phyloP scores from a whole-genome alignment of 2,113 vertebrate genomes.

The Podilymbus podiceps region DNA sequence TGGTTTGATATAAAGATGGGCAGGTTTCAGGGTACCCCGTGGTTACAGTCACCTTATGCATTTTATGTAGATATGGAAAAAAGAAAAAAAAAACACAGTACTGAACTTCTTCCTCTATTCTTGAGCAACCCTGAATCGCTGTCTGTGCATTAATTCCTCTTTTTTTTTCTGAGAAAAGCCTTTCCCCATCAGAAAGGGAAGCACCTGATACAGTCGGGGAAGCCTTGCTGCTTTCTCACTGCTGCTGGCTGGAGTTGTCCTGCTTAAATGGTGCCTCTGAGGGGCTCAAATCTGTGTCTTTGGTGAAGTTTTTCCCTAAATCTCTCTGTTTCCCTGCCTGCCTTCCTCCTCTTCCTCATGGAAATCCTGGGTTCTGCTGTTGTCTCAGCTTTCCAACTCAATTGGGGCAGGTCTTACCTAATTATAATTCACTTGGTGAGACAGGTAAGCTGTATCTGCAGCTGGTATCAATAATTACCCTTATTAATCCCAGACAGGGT shows the following conservation, averaged over 20 bases:
- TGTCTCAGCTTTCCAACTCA: background rate
- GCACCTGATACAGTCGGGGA: background rate
- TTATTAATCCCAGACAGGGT: background rate
- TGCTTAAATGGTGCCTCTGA: background rate
- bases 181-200: background rate
- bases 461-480: background rate
- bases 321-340: background rate
- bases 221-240: background rate
- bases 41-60: background rate
- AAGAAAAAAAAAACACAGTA: background rate
- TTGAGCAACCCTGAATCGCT: background rate
- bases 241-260: background rate
- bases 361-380: background rate
- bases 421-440: background rate
- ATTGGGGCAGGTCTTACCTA: background rate
- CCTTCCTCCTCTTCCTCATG: background rate
- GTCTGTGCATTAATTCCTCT: background rate
- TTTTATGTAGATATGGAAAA: too few species aligned
- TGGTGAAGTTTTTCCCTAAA: background rate
- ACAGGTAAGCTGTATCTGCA: background rate
- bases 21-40: fast-evolving
- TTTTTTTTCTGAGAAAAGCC: background rate
- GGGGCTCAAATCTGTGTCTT: background rate
- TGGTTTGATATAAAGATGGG: fast-evolving
- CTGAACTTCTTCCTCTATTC: background rate